Conservation (phyloP, 2,888 invertebrate species). For the Dryococelus australis region DNA sequence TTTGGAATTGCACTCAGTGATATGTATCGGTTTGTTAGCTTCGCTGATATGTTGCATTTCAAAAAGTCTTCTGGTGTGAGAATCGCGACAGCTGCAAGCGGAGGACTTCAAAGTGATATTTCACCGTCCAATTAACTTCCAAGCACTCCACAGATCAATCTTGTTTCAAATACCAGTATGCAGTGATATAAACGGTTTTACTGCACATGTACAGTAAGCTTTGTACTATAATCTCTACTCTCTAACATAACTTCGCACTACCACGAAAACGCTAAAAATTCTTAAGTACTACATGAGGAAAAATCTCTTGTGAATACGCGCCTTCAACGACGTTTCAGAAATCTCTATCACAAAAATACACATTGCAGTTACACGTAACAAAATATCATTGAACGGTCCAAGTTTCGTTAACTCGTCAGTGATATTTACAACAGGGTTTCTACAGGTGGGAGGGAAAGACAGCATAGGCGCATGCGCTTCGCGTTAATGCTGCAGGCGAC, state of each 20-base stretch:
- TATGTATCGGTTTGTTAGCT: neutral
- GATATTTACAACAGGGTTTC: neutral
- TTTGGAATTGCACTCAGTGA: neutral
- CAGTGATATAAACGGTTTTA: neutral
- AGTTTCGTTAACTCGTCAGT: neutral
- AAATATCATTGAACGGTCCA: neutral
- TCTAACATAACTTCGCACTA: neutral
- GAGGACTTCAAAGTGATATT: too few relatives aligned
- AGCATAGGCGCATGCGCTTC: neutral
- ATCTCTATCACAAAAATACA: neutral
- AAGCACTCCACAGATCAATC: neutral
- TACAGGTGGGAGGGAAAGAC: neutral
- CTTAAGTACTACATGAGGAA: neutral
- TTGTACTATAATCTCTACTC: conserved; percentile 4
- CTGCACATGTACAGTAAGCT: neutral
- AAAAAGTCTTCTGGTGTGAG: neutral
- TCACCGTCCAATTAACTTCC: neutral
- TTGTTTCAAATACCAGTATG: neutral
- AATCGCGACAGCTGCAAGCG: too few relatives aligned
- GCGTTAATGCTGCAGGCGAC: neutral
- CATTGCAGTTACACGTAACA: neutral
- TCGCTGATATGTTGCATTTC: neutral
- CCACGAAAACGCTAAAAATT: neutral
- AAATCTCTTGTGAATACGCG: too few relatives aligned
- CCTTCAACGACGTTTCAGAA: neutral